Evolutionary conservation across 1,140 invertebrate genomes (phyloP).

Genomic region (Heliothis virescens): DNA sequence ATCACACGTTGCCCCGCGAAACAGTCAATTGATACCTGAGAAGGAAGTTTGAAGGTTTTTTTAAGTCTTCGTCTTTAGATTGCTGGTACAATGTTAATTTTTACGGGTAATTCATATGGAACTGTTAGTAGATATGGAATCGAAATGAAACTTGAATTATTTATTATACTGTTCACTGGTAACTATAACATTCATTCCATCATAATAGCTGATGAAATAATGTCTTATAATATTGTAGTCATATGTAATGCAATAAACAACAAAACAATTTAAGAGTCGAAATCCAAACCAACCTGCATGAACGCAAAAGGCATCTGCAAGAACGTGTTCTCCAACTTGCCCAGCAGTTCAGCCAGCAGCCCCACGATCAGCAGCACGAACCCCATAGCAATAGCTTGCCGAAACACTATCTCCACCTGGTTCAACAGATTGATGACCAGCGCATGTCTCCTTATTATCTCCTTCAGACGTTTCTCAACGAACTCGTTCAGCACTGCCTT

Average conservation of each 20-base stretch:
- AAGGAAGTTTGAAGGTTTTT: not conserved
- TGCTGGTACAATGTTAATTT: not conserved
- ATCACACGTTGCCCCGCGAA: conserved; percentile 65
- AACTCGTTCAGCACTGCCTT: not conserved
- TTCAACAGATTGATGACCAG: conserved; percentile 23
- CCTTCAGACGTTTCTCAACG: conserved; percentile 3
- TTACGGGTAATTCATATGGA: too few relatives aligned
- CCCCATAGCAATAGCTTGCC: conserved; percentile 56
- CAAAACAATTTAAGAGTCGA: not conserved
- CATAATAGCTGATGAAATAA: too few relatives aligned
- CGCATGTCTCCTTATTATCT: conserved; percentile 6
- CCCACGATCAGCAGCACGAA: conserved; percentile 56
- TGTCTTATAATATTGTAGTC: too few relatives aligned
- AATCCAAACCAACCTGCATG: conserved; percentile 24
- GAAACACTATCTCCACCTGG: conserved; percentile 50
- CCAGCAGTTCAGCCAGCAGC: conserved; percentile 64
- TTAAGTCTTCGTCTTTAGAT: not conserved
- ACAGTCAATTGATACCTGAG: conserved; percentile 66
- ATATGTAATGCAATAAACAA: not conserved
- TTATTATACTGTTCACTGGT: too few relatives aligned
- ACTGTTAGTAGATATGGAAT: too few relatives aligned
- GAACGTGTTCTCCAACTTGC: conserved; percentile 63
- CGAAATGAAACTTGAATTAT: too few relatives aligned
- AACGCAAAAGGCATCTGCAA: conserved; percentile 63
- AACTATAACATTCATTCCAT: not conserved